phyloP scores from a whole-genome alignment of 2,888 invertebrate genomes.

The Agapostemon virescens region DNA sequence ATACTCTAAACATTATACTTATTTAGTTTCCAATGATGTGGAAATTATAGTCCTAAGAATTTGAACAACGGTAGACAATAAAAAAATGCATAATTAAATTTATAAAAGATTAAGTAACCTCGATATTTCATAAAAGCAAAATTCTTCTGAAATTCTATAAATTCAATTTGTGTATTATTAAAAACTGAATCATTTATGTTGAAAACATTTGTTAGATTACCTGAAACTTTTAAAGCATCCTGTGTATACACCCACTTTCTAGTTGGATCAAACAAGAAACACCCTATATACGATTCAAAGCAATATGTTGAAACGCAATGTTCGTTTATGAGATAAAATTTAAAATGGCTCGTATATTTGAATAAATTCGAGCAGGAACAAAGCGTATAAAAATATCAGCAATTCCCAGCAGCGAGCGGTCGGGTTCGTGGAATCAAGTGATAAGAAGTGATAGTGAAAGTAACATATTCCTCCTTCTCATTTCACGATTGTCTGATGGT shows the following conservation, averaged over 20 bases:
- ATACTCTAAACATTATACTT: not conserved
- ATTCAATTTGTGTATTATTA: not conserved
- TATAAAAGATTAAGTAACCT: too few relatives aligned
- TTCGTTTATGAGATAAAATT: not conserved
- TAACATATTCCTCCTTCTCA: not conserved
- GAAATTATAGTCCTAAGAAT: too few relatives aligned
- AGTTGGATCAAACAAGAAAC: too few relatives aligned
- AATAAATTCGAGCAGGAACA: not conserved
- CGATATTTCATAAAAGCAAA: not conserved
- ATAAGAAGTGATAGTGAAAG: constrained; percentile 20
- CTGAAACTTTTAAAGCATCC: not conserved
- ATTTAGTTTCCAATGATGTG: not conserved
- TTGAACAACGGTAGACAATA: too few relatives aligned
- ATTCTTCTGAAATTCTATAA: not conserved
- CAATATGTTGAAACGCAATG: not conserved
- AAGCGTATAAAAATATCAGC: constrained; percentile 15
- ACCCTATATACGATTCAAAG: not conserved
- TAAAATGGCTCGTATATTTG: not conserved
- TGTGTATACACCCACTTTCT: not conserved
- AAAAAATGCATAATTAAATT: too few relatives aligned
- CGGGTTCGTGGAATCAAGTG: constrained; percentile 17
- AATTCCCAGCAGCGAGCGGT: constrained; percentile 12
- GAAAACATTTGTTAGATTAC: not conserved
- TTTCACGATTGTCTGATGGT: constrained; percentile 17
- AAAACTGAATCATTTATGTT: not conserved